Evolutionary conservation across 1,140 invertebrate genomes (phyloP).

Genomic region (Nephila pilipes): DNA sequence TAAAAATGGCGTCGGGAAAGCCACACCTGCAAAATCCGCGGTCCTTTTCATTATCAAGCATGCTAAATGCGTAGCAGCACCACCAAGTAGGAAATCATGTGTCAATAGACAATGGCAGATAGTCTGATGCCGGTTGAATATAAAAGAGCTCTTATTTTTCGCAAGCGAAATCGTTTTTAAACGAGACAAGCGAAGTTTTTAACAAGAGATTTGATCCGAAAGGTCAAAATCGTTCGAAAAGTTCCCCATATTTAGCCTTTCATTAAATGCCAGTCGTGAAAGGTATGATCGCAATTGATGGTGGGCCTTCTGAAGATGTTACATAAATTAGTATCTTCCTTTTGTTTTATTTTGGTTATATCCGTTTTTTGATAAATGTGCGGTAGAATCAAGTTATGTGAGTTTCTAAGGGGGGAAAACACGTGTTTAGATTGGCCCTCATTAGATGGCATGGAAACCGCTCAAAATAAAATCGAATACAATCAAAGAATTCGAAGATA

Average conservation of each 20-base stretch:
- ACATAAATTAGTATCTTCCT: not conserved
- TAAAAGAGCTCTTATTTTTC: conserved; percentile 36
- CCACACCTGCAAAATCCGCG: not conserved
- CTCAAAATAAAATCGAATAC: not conserved
- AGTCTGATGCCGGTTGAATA: conserved; percentile 35
- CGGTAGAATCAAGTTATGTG: too few relatives aligned
- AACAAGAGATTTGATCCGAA: conserved; percentile 44
- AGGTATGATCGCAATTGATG: conserved; percentile 43
- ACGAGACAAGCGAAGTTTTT: conserved; percentile 31
- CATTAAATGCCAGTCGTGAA: conserved; percentile 63
- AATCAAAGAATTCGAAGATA: not conserved
- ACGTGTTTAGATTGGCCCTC: too few relatives aligned
- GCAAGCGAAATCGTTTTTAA: conserved; percentile 51
- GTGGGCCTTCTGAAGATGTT: not conserved
- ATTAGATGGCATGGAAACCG: too few relatives aligned
- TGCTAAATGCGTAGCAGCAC: conserved; percentile 17
- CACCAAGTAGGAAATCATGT: not conserved
- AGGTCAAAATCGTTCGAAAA: conserved; percentile 39
- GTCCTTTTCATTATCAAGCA: not conserved
- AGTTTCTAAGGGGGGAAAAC: too few relatives aligned
- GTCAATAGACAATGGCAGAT: conserved; percentile 60
- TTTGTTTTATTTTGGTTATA: not conserved
- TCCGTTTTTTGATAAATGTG: not conserved
- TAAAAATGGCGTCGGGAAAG: not conserved
- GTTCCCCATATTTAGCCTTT: conserved; percentile 54